Conservation (phyloP, 2,888 invertebrate species). For the Nomada goodeniana region DNA sequence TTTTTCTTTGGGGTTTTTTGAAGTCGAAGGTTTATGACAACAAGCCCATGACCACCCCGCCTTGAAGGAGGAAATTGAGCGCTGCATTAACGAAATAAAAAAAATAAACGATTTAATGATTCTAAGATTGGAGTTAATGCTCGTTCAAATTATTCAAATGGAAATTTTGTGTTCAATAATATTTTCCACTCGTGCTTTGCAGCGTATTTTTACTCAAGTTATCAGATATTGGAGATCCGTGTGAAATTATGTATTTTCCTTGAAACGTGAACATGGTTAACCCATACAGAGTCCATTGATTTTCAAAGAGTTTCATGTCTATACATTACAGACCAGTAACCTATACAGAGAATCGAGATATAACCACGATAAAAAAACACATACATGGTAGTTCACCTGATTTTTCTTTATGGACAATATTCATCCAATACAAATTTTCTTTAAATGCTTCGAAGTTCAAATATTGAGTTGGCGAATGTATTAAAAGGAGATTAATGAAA, state of each 20-base stretch:
- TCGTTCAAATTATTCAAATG: not conserved
- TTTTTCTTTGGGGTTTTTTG: no score
- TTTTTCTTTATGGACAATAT: not conserved
- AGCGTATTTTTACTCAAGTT: not conserved
- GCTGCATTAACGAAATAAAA: no score
- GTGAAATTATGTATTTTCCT: not conserved
- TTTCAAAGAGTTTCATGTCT: conserved; percentile 1
- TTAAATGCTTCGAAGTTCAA: not conserved
- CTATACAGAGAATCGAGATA: not conserved
- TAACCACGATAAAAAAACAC: not conserved
- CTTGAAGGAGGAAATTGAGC: no score
- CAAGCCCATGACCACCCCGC: no score
- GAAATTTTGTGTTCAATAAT: not conserved
- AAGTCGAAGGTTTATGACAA: no score
- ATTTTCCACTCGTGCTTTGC: not conserved
- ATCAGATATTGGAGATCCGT: not conserved
- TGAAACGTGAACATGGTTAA: conserved; percentile 3
- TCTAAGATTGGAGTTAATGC: not conserved
- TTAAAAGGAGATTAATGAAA: not conserved
- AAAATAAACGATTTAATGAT: no score
- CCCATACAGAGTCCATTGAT: conserved; percentile 30
- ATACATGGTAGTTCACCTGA: not conserved
- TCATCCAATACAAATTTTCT: not conserved
- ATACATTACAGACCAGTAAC: not conserved
- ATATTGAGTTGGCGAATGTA: not conserved